These are phyloP conservation scores for Ellobium chinense DNA, from an alignment of 2,888 invertebrate species.

Conservation along the genomic window DNA sequence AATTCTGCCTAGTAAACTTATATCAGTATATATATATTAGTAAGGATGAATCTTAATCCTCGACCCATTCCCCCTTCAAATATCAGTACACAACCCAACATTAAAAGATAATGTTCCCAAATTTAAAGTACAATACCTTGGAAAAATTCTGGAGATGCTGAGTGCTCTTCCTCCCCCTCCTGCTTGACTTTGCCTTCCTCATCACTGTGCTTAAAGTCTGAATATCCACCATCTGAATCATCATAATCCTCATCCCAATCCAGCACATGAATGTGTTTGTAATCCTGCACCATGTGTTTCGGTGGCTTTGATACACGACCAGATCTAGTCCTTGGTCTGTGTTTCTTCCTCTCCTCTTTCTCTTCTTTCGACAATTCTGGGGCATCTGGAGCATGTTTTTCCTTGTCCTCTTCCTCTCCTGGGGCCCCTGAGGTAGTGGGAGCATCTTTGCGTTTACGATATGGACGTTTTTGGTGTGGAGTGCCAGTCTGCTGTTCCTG, in stretches of 20 bases:
- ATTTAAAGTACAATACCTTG: constrained; percentile 45
- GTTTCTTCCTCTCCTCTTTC: constrained; percentile 80
- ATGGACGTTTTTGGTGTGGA: constrained; percentile 50
- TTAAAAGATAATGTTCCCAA: too few relatives aligned
- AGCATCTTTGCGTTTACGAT: constrained; percentile 46
- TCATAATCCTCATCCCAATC: constrained; percentile 82
- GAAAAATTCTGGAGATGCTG: constrained; percentile 47
- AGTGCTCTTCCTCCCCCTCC: constrained; percentile 48
- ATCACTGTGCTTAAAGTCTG: constrained; percentile 81
- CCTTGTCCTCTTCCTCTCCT: constrained; percentile 61
- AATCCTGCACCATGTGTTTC: constrained; percentile 83
- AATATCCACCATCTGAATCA: constrained; percentile 83
- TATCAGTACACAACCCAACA: too few relatives aligned
- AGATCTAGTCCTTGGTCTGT: constrained; percentile 81
- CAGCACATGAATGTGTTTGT: constrained; percentile 82
- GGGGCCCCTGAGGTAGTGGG: constrained; percentile 1
- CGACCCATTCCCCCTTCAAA: too few relatives aligned
- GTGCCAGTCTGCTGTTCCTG: constrained; percentile 56
- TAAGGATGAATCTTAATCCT: too few relatives aligned
- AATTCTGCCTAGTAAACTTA: too few relatives aligned
- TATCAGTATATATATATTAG: too few relatives aligned
- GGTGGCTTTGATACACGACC: constrained; percentile 83
- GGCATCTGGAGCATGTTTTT: constrained; percentile 63
- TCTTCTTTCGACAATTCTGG: constrained; percentile 79
- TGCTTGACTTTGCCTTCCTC: constrained; percentile 64